These are phyloP conservation scores for Protobothrops mucrosquamatus DNA, from an alignment of 2,113 vertebrate genomes.

Conservation along the genomic window DNA sequence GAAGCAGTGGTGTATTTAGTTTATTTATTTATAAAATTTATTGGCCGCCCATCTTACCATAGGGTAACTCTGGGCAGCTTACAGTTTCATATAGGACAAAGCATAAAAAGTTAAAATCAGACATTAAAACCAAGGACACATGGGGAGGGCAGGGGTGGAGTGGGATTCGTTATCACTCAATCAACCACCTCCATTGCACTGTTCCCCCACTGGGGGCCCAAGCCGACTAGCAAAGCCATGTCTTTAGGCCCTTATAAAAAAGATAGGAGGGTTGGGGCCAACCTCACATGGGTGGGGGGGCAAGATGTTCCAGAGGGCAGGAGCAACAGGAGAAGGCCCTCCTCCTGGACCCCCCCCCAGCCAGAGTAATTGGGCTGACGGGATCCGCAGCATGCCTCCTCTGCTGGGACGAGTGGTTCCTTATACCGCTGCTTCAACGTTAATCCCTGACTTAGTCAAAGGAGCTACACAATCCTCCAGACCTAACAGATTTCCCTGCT, in stretches of 20 bases:
- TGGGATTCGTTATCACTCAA: not conserved
- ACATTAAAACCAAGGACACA: not conserved
- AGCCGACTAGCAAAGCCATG: not conserved
- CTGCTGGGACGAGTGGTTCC: not conserved
- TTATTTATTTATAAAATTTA: not conserved
- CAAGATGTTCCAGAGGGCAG: not conserved
- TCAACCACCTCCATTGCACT: not conserved
- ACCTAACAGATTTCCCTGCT: not conserved
- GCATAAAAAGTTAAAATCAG: not conserved
- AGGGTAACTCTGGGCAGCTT: not conserved
- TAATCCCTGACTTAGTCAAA: not conserved
- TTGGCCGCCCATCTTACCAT: not conserved
- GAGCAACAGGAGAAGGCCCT: not conserved
- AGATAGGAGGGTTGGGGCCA: not conserved
- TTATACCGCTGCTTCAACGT: not conserved
- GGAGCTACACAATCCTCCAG: too few species aligned
- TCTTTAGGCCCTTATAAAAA: not conserved
- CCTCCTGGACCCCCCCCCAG: not conserved
- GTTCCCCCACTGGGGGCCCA: not conserved
- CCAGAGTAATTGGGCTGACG: not conserved
- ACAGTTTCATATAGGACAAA: not conserved
- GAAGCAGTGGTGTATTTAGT: not conserved
- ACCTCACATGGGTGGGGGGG: not conserved
- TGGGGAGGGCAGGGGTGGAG: not conserved
- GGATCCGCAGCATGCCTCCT: not conserved